Base-by-base conservation (phyloP, 2,888 invertebrate species). In the Caenorhabditis afra region DNA sequence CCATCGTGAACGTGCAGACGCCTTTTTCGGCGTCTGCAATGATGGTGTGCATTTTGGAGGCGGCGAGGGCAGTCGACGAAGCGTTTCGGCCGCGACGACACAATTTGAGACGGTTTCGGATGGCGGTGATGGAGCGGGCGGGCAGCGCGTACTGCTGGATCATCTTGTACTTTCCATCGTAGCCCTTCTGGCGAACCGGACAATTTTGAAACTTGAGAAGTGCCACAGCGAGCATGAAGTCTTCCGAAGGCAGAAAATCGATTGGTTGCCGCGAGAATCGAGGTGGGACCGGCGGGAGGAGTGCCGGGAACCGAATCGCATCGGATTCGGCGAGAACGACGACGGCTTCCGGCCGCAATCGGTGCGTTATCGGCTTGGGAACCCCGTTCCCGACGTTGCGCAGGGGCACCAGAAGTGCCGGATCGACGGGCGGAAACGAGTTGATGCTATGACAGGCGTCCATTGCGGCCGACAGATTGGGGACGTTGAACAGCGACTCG, bases 1-100 rank as follows among this genome's bases (percentile, higher is more conserved):
- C 62, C 1, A 80, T 1, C 14, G 53, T 16, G 10, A 76, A 5
- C 1, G 52, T 57, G 14, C 62, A 76, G 3, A 57, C 23, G 49
- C 80, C 80, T 41, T 58, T 16, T 11, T 76, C 80, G 8, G 80
- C 80, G 53, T 67, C 62, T 64, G 74, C 52, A n/a, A 79, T 62
- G 7, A 79, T 73, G 35, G 16, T 14, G 39, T 79, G 79, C 1
- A 73, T 67, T 0, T 29, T 29, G 29, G 29, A 29, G 79, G 73
- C 20, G 62, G 57, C 45, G n/a, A n/a, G n/a, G n/a, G n/a, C n/a
- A n/a, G n/a, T n/a, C n/a, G n/a, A n/a, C 22, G 47, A 10, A 18
- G 16, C 5, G 39, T 14, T 14, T 29, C 29, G 29, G 7, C 7
- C 3, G 29, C 41, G 50, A 50, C 78, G 35, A 53, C 73, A 67